Evolutionary conservation across 2,113 vertebrate species (phyloP).

Genomic region (Indicator maculatus): DNA sequence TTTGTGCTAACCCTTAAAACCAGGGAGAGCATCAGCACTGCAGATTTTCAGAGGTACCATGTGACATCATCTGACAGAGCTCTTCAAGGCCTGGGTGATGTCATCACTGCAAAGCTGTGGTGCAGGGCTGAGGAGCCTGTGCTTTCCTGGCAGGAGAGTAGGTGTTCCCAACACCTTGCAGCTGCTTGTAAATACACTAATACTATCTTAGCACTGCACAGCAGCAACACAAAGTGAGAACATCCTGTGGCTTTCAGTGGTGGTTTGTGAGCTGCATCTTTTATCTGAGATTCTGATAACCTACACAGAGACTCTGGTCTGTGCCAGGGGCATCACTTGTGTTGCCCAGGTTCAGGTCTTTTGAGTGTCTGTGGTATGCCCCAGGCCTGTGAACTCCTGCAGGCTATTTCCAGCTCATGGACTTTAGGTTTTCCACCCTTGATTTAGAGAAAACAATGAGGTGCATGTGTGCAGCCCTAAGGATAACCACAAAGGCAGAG

Average conservation of each 20-base stretch:
- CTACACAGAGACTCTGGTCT: not conserved
- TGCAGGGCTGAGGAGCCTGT: not conserved
- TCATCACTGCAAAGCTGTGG: conserved; percentile 2
- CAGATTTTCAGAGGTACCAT: conserved; percentile 15
- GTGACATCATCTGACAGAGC: conserved; percentile 2
- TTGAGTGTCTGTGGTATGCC: not conserved
- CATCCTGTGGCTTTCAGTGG: not conserved
- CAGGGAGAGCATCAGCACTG: not conserved
- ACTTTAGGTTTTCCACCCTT: not conserved
- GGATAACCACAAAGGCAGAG: not conserved
- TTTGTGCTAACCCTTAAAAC: not conserved
- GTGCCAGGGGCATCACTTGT: not conserved
- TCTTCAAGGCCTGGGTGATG: conserved; percentile 2
- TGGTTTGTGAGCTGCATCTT: not conserved
- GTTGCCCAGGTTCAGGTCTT: not conserved
- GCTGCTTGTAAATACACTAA: not conserved
- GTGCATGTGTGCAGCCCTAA: not conserved
- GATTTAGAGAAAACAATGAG: not conserved
- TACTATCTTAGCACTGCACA: not conserved
- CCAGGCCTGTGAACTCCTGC: not conserved
- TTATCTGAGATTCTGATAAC: not conserved
- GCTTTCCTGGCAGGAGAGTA: not conserved
- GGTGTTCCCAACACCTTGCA: not conserved
- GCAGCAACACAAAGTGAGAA: not conserved
- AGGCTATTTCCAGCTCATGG: not conserved